Conservation (phyloP, 2,113 vertebrate genomes). For the Saimiri boliviensis region DNA sequence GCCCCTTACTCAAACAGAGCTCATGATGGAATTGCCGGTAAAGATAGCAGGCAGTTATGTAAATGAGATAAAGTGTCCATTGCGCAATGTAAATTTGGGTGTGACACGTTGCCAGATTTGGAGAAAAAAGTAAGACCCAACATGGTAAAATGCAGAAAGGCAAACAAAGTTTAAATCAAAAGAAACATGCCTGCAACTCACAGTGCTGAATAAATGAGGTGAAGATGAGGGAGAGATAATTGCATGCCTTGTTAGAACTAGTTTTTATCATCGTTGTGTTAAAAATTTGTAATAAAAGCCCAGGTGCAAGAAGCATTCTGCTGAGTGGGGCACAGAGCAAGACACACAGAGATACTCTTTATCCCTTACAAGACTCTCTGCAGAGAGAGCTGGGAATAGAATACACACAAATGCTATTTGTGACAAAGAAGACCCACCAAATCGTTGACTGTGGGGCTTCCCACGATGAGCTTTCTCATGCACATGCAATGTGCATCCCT, state of each 20-base stretch:
- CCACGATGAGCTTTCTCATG: not conserved
- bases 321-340: not conserved
- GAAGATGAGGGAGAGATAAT: not conserved
- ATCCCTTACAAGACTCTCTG: not conserved
- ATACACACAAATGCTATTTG: not conserved
- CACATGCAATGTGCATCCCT: fast-evolving
- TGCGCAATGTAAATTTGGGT: not conserved
- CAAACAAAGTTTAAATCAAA: not conserved
- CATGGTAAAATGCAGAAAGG: not conserved
- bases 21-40: fast-evolving
- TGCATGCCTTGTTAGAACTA: not conserved
- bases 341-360: too few species aligned
- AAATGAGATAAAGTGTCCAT: too few species aligned
- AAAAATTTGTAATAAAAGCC: not conserved
- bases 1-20: not conserved
- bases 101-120: not conserved
- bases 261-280: not conserved
- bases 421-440: not conserved
- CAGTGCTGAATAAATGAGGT: fast-evolving
- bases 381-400: not conserved
- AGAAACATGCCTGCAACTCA: not conserved
- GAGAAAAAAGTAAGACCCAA: not conserved
- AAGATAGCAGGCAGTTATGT: fast-evolving
- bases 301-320: not conserved
- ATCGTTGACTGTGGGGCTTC: not conserved